Percentiles rank a stretch among this genome's conserved stretches.
Conservation (phyloP, 2,113 vertebrate genomes). For the Myocastor coypus region DNA sequence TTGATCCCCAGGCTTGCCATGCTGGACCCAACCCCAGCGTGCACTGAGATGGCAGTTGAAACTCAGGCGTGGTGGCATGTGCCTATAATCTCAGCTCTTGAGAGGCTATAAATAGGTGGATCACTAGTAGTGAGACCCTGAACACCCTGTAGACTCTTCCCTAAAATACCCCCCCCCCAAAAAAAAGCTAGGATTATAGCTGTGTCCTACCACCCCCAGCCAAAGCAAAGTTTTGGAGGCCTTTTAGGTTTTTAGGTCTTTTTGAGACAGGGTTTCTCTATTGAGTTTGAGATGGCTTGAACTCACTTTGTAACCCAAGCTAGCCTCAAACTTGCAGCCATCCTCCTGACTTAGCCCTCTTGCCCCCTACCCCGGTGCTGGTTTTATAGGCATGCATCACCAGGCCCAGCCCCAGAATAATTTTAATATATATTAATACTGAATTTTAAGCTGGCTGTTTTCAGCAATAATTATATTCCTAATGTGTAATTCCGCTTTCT, state of each 20-base stretch:
- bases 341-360: not conserved
- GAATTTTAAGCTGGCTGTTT: slow-evolving; percentile 46
- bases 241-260: not conserved
- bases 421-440: not conserved
- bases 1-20: too few species aligned
- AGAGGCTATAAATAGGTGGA: too few species aligned
- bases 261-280: not conserved
- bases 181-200: not conserved
- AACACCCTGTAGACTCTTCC: too few species aligned
- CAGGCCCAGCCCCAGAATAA: not conserved
- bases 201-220: not conserved
- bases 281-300: not conserved
- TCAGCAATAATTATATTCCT: slow-evolving; percentile 10
- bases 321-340: not conserved
- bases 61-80: too few species aligned
- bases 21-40: too few species aligned
- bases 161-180: too few species aligned
- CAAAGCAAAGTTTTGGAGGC: not conserved
- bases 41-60: too few species aligned
- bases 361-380: not conserved
- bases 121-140: too few species aligned
- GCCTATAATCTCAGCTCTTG: too few species aligned
- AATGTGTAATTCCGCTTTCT: not conserved
- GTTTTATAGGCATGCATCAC: not conserved
- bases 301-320: not conserved